Conservation (phyloP, 2,113 vertebrate species). For the Pteruthius melanotis region DNA sequence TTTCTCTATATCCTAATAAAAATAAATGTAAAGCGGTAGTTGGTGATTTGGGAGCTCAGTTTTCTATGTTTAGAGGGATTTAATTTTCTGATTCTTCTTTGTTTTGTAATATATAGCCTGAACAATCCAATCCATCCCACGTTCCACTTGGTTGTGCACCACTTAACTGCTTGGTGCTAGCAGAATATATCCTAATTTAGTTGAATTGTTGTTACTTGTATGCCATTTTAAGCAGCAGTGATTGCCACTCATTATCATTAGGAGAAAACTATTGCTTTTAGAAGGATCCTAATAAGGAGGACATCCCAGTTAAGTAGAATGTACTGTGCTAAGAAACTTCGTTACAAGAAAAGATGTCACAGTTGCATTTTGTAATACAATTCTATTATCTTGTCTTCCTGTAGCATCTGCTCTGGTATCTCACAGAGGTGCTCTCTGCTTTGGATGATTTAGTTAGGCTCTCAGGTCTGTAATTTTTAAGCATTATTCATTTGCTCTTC, state of each 20-base stretch:
- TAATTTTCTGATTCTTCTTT: background rate
- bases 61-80: background rate
- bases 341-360: background rate
- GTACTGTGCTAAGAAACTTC: background rate
- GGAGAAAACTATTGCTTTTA: background rate
- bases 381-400: background rate
- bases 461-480: background rate
- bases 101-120: background rate
- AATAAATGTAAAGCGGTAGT: background rate
- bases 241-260: slow-evolving; percentile 52
- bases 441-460: background rate
- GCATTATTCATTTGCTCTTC: background rate
- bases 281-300: slow-evolving; percentile 17
- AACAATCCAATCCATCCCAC: background rate
- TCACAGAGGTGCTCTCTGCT: background rate
- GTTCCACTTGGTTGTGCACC: slow-evolving; percentile 41
- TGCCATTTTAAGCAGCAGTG: slow-evolving; percentile 42
- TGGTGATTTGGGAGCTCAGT: background rate
- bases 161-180: slow-evolving; percentile 40
- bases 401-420: background rate
- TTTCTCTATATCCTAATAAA: background rate
- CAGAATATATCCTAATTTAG: slow-evolving; percentile 36
- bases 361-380: background rate
- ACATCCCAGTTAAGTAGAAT: slow-evolving; percentile 8
- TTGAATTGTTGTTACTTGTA: slow-evolving; percentile 51